Conservation (phyloP, 2,797 vertebrate species). For the Chromis chromis region DNA sequence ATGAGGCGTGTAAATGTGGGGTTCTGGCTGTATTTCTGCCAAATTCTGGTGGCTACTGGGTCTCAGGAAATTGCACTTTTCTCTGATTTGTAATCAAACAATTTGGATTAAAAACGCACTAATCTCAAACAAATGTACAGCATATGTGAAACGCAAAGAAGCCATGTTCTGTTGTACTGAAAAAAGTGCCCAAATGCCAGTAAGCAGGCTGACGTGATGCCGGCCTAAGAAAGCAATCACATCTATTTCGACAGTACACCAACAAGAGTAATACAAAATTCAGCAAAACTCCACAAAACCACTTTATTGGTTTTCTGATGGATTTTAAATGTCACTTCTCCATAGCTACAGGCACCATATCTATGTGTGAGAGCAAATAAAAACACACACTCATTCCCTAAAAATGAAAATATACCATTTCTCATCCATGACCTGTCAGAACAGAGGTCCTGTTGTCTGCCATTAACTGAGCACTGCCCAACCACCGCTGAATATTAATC, state of each 20-base stretch:
- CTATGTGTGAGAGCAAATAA: neutral
- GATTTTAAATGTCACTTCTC: constrained; percentile 76
- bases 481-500: constrained; percentile 87
- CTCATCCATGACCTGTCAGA: constrained; percentile 82
- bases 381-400: constrained; percentile 1
- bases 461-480: constrained; percentile 83
- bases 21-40: neutral
- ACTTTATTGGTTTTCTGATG: constrained; percentile 72
- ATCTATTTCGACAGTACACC: constrained; percentile 45
- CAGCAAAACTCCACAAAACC: constrained; percentile 67
- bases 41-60: neutral
- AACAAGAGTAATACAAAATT: constrained; percentile 52
- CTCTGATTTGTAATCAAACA: neutral
- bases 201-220: constrained; percentile 37
- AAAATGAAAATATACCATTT: constrained; percentile 74
- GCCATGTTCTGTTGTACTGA: constrained; percentile 21
- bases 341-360: constrained; percentile 52
- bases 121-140: neutral
- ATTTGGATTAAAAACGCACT: neutral
- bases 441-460: constrained; percentile 89
- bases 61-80: neutral
- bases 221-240: constrained; percentile 58
- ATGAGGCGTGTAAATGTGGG: neutral
- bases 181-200: constrained; percentile 44
- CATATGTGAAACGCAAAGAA: neutral